Conservation (phyloP, 2,888 invertebrate genomes). For the Chrysolina americana region DNA sequence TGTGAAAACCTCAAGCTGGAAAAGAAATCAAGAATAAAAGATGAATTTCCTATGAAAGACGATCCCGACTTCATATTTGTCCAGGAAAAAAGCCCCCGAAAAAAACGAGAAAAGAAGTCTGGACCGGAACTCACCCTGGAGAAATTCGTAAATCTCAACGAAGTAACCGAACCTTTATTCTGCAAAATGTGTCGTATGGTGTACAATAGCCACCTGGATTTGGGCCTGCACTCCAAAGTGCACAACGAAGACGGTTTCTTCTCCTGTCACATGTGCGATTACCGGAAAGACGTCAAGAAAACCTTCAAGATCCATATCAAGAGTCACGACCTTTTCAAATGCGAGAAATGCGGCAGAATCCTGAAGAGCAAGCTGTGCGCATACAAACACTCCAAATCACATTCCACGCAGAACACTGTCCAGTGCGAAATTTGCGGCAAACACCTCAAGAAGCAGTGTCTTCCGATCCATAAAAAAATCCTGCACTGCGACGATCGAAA, state of each 20-base stretch:
- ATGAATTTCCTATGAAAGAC: not conserved
- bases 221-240: constrained; percentile 61
- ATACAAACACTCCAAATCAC: constrained; percentile 64
- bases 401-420: constrained; percentile 65
- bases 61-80: constrained; percentile 8
- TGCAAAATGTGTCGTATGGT: constrained; percentile 72
- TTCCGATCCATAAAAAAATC: constrained; percentile 43
- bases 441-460: constrained; percentile 61
- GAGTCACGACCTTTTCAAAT: constrained; percentile 58
- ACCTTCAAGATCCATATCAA: constrained; percentile 57
- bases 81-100: not conserved
- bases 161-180: constrained; percentile 65
- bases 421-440: constrained; percentile 71
- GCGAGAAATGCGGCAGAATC: constrained; percentile 57
- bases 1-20: not conserved
- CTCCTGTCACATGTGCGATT: constrained; percentile 63
- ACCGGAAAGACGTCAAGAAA: constrained; percentile 54
- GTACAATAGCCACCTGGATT: constrained; percentile 67
- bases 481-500: constrained; percentile 40
- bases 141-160: constrained; percentile 44
- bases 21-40: constrained; percentile 9
- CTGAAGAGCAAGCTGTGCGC: constrained; percentile 70
- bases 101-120: constrained; percentile 17
- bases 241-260: constrained; percentile 62
- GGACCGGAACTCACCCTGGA: constrained; percentile 33